A percentile compares a stretch with the other conserved stretches of the same genome.
Conservation (phyloP, 2,888 invertebrate genomes). For the Caprella mutica region DNA sequence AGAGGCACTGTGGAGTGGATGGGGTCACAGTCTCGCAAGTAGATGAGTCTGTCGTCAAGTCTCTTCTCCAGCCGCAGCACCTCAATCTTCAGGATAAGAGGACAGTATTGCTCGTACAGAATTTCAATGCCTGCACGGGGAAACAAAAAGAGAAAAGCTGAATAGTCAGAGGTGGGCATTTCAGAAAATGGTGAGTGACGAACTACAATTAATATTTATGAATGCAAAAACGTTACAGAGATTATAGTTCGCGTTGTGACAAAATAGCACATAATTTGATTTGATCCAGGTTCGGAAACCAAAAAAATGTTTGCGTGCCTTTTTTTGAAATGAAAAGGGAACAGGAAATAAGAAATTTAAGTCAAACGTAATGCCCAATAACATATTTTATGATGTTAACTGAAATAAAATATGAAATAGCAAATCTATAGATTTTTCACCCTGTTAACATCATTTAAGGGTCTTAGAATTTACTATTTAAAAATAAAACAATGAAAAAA, state of each 20-base stretch:
- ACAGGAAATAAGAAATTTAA: no score
- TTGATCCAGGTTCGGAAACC: neutral
- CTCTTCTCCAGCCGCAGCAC: conserved; percentile 84
- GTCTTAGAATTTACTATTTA: no score
- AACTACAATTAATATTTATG: no score
- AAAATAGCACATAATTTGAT: no score
- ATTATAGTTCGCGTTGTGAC: no score
- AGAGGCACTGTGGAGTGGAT: conserved; percentile 86
- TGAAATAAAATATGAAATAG: no score
- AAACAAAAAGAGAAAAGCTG: neutral
- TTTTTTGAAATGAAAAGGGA: neutral
- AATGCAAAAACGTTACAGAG: no score
- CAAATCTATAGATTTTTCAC: no score
- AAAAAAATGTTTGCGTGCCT: neutral
- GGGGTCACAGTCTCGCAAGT: conserved; percentile 76
- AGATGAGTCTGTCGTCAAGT: conserved; percentile 74
- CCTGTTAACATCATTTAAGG: no score
- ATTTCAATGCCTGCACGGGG: conserved; percentile 52
- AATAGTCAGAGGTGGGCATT: neutral
- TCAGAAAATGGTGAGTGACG: neutral
- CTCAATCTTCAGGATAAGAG: conserved; percentile 76
- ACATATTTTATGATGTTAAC: no score
- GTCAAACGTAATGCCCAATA: no score
- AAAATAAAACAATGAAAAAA: no score
- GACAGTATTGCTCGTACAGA: conserved; percentile 82